phyloP scores from a whole-genome alignment of 2,113 vertebrate species.

The Athene cunicularia region DNA sequence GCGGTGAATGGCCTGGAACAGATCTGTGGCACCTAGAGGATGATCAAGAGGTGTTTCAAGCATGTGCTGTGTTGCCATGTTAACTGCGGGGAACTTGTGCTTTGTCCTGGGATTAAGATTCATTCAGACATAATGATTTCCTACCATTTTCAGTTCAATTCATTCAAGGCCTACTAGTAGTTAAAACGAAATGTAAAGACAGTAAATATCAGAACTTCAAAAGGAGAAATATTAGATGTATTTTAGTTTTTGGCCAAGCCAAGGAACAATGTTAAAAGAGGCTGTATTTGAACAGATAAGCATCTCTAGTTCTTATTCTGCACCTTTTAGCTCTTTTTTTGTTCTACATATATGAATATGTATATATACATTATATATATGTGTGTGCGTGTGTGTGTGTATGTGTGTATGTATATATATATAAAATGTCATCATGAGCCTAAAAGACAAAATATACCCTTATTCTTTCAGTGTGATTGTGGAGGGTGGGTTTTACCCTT shows the following conservation, averaged over 20 bases:
- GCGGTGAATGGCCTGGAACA: neutral
- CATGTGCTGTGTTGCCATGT: rapidly evolving
- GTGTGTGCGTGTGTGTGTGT: neutral
- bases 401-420: neutral
- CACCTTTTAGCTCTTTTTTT: neutral
- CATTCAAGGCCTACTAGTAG: rapidly evolving
- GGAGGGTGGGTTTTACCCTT: neutral
- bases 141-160: neutral
- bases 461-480: neutral
- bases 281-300: neutral
- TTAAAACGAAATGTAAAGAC: neutral
- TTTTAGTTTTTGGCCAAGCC: neutral
- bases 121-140: neutral
- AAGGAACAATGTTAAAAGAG: neutral
- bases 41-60: neutral
- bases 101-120: neutral
- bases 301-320: neutral
- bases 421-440: neutral
- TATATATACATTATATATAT: too few species aligned
- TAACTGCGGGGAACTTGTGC: neutral
- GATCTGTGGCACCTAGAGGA: neutral
- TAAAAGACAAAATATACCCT: neutral
- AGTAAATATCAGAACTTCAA: neutral
- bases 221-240: neutral
- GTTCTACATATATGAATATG: neutral